phyloP scores from a whole-genome alignment of 2,888 invertebrate genomes.

The Coenonympha glycerion region DNA sequence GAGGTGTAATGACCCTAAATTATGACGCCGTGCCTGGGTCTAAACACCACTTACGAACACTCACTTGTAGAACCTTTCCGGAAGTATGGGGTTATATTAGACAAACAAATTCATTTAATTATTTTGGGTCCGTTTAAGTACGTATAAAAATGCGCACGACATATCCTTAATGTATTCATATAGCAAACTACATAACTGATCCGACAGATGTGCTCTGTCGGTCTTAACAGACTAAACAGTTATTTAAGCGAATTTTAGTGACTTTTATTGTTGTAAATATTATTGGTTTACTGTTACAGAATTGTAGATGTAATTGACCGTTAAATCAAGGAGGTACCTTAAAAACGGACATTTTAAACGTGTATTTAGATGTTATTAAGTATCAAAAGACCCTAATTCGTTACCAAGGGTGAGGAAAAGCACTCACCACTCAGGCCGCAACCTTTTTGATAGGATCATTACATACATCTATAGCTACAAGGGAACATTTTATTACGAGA shows the following conservation, averaged over 20 bases:
- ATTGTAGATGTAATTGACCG: no score
- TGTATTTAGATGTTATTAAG: constrained; percentile 1
- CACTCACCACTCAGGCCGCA: not conserved
- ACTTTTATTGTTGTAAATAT: no score
- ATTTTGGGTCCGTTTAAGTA: not conserved
- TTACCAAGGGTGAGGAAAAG: not conserved
- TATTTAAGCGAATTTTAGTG: no score
- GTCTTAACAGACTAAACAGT: no score
- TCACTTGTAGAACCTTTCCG: not conserved
- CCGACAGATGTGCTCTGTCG: no score
- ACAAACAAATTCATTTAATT: not conserved
- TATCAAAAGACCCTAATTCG: not conserved
- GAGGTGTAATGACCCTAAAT: constrained; percentile 11
- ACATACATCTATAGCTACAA: no score
- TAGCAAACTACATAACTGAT: no score
- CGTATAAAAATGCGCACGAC: no score
- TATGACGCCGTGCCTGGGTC: constrained; percentile 2
- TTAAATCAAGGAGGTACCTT: not conserved
- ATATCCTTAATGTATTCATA: no score
- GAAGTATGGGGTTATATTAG: not conserved
- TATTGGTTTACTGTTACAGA: no score
- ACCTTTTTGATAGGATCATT: not conserved
- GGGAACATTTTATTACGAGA: no score
- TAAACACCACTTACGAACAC: not conserved
- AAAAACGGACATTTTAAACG: not conserved